Percentiles rank a stretch among this genome's conserved stretches.
Conservation (phyloP, 1,140 invertebrate species). For the Oreohelix idahoensis region DNA sequence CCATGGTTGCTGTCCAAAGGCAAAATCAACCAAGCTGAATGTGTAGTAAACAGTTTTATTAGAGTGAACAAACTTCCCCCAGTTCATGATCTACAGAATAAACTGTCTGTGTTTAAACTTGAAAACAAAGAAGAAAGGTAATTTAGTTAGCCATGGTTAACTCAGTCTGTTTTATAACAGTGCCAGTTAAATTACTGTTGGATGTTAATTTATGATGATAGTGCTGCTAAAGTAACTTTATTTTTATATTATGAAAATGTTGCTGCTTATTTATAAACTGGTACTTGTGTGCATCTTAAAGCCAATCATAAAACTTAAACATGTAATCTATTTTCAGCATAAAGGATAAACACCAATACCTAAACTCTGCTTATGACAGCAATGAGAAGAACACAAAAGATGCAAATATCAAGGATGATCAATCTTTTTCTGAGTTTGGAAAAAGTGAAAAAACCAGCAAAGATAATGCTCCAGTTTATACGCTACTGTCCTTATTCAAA, state of each 20-base stretch:
- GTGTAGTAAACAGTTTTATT: conserved; percentile 52
- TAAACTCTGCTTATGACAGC: background rate
- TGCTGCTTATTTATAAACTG: too few relatives aligned
- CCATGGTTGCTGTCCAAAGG: conserved; percentile 64
- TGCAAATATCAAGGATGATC: background rate
- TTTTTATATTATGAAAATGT: too few relatives aligned
- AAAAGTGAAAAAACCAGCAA: background rate
- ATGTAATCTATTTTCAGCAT: background rate
- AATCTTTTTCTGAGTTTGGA: background rate
- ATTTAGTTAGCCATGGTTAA: background rate
- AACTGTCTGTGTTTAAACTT: background rate
- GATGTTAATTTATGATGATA: too few relatives aligned
- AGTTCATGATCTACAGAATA: conserved; percentile 23
- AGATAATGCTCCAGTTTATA: conserved; percentile 10
- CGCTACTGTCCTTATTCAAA: conserved; percentile 53
- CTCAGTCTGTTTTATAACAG: too few relatives aligned
- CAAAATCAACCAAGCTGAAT: conserved; percentile 50
- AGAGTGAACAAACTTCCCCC: conserved; percentile 55
- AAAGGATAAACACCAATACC: background rate
- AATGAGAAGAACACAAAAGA: background rate
- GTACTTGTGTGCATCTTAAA: too few relatives aligned
- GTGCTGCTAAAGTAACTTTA: too few relatives aligned
- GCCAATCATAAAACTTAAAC: too few relatives aligned
- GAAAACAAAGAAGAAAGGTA: background rate
- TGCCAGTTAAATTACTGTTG: too few relatives aligned